Percentiles rank a stretch among this genome's conserved stretches.
Conservation (phyloP, 2,113 vertebrate genomes). For the Prunella fulvescens region DNA sequence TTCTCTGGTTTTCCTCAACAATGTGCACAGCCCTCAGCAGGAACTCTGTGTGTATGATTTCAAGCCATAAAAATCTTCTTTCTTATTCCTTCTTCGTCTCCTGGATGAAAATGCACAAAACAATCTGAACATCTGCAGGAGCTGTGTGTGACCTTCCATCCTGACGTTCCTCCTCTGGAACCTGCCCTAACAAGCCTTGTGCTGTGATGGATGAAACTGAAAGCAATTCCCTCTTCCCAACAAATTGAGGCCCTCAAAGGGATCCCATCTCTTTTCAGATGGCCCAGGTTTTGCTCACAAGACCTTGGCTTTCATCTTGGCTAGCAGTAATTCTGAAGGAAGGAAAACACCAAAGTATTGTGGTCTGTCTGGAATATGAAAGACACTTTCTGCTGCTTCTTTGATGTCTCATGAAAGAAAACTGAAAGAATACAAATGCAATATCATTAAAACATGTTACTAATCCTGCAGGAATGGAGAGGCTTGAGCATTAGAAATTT, state of each 20-base stretch:
- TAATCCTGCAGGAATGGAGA: neutral
- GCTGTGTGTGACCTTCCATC: neutral
- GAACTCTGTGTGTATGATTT: neutral
- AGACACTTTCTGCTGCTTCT: constrained; percentile 8
- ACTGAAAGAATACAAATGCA: constrained; percentile 9
- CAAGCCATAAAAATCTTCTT: neutral
- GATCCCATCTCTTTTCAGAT: constrained; percentile 27
- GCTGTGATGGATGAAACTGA: neutral
- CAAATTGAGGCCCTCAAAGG: neutral
- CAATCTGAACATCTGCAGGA: neutral
- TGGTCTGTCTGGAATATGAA: constrained; percentile 1
- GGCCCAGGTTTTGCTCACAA: constrained; percentile 18
- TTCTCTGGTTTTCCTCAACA: neutral
- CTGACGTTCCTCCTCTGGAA: neutral
- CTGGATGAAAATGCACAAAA: neutral
- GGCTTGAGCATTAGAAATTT: neutral
- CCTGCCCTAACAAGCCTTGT: neutral
- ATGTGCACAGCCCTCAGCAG: neutral
- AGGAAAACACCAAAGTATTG: constrained; percentile 12
- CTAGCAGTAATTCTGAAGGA: neutral
- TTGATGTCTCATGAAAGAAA: constrained; percentile 45
- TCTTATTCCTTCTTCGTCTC: neutral
- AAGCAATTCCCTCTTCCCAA: constrained; percentile 10
- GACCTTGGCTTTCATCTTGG: constrained; percentile 59
- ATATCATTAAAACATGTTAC: neutral